A percentile compares a stretch with the other conserved stretches of the same genome.
These are phyloP conservation scores for Prietella phreatophila DNA, from an alignment of 2,113 vertebrate species.

Conservation along the genomic window DNA sequence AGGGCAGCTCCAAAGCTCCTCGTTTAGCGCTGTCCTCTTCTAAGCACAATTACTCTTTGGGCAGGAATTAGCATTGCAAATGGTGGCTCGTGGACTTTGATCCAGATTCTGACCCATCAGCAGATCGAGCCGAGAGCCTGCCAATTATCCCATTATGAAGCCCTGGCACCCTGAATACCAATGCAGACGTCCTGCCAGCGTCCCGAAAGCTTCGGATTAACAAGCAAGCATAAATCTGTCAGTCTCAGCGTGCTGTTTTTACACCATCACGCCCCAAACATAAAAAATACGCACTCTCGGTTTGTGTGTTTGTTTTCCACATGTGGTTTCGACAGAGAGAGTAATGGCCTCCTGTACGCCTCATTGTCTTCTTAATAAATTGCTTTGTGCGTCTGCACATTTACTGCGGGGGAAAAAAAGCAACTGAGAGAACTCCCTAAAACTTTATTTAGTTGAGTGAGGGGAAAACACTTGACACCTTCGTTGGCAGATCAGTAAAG, in stretches of 20 bases:
- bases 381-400: slow-evolving; percentile 66
- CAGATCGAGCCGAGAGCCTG: slow-evolving; percentile 68
- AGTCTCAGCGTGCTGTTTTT: slow-evolving; percentile 15
- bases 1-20: slow-evolving; percentile 61
- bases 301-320: slow-evolving; percentile 61
- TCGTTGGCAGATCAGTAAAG: not conserved
- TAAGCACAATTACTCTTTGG: slow-evolving; percentile 70
- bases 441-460: slow-evolving; percentile 61
- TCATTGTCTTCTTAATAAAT: slow-evolving; percentile 78
- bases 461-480: slow-evolving; percentile 42
- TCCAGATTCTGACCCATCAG: slow-evolving; percentile 71
- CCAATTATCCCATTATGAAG: slow-evolving; percentile 74
- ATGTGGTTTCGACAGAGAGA: slow-evolving; percentile 70
- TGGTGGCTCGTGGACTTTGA: slow-evolving; percentile 68
- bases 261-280: slow-evolving; percentile 10
- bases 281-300: slow-evolving; percentile 28
- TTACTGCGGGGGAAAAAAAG: slow-evolving; percentile 50
- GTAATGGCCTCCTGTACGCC: slow-evolving; percentile 71
- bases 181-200: slow-evolving; percentile 45
- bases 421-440: slow-evolving; percentile 60
- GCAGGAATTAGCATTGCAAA: slow-evolving; percentile 74
- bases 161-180: slow-evolving; percentile 63
- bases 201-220: slow-evolving; percentile 31
- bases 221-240: slow-evolving; percentile 36
- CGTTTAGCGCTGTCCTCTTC: slow-evolving; percentile 65